Percentiles rank a stretch among this genome's conserved stretches.
Evolutionary conservation across 2,113 vertebrate species (phyloP).

Genomic region (Pipa parva): DNA sequence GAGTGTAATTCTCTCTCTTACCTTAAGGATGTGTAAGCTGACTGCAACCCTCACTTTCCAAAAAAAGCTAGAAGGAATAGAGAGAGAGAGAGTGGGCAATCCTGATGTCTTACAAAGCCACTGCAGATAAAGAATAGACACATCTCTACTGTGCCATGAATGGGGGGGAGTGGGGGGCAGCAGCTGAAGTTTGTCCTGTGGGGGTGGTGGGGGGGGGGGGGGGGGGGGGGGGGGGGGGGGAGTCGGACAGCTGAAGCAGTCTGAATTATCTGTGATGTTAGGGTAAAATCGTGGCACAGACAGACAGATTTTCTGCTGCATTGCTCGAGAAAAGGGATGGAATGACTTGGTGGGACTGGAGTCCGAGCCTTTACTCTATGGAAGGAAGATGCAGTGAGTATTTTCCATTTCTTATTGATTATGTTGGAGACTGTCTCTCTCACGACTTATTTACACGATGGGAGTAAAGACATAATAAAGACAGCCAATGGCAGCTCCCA

Average conservation of each 20-base stretch:
- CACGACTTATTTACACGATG: slow-evolving; percentile 22
- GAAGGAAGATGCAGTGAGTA: slow-evolving; percentile 93
- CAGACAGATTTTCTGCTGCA: slow-evolving; percentile 43
- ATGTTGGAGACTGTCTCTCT: background rate
- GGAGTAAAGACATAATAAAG: slow-evolving; percentile 13
- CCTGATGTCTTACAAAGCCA: slow-evolving; percentile 63
- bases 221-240: too few relatives aligned
- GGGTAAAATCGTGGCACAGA: slow-evolving; percentile 44
- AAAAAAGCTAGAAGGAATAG: slow-evolving; percentile 55
- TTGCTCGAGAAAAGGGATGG: slow-evolving; percentile 46
- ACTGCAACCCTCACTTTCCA: slow-evolving; percentile 61
- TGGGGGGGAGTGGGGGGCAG: background rate
- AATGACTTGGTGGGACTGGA: slow-evolving; percentile 52
- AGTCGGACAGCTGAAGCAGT: slow-evolving; percentile 32
- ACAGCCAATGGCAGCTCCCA: slow-evolving; percentile 4
- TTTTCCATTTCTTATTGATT: background rate
- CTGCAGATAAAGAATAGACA: slow-evolving; percentile 55
- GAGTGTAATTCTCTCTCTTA: slow-evolving; percentile 53
- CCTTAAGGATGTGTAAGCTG: slow-evolving; percentile 52
- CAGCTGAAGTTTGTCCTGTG: background rate
- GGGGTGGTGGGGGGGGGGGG: too few relatives aligned
- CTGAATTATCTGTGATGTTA: slow-evolving; percentile 45
- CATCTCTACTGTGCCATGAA: background rate
- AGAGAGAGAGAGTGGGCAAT: slow-evolving; percentile 41
- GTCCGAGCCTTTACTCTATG: slow-evolving; percentile 72